Evolutionary conservation across 2,113 vertebrate species (phyloP).

Genomic region (Nothoprocta perdicaria): DNA sequence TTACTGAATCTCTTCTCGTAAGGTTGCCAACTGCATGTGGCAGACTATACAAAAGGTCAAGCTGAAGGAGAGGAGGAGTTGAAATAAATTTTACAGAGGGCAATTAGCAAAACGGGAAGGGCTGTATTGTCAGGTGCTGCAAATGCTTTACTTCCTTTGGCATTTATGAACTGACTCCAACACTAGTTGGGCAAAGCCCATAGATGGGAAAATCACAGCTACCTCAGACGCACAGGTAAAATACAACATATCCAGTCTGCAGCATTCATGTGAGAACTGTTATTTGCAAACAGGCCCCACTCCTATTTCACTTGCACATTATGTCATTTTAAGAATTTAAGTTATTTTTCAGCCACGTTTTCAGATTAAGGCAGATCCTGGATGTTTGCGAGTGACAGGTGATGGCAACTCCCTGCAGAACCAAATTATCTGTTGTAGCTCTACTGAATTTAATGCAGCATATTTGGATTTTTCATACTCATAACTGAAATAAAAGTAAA

Average conservation of each 20-base stretch:
- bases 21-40: background rate
- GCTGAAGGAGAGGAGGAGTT: background rate
- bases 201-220: background rate
- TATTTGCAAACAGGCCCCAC: background rate
- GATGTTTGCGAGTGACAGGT: background rate
- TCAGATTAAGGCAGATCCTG: background rate
- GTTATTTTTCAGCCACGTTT: background rate
- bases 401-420: background rate
- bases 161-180: background rate
- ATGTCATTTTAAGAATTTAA: background rate
- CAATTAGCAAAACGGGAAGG: background rate
- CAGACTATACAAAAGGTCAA: background rate
- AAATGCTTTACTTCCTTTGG: background rate
- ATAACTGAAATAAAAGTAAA: background rate
- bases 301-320: background rate
- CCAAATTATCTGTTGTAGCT: background rate
- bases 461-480: background rate
- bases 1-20: background rate
- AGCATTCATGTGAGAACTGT: background rate
- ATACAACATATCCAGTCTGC: background rate
- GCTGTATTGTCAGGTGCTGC: background rate
- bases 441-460: background rate
- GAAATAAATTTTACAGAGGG: background rate
- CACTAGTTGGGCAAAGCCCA: background rate
- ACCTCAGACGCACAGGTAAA: background rate